Evolutionary conservation across 1,140 invertebrate genomes (phyloP).

Genomic region (Zaprionus nigranus): DNA sequence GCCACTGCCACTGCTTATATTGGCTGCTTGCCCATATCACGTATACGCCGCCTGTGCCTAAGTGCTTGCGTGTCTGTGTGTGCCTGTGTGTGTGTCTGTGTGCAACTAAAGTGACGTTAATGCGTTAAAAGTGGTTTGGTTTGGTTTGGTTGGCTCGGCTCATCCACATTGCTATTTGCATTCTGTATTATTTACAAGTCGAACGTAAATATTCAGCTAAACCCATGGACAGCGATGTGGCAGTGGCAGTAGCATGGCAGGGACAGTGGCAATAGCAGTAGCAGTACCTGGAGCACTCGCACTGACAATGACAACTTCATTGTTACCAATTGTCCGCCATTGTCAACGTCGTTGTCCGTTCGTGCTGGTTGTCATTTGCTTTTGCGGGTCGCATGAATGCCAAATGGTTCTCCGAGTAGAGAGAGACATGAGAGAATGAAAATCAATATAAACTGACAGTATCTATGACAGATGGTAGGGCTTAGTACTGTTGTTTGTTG

Average conservation of each 20-base stretch:
- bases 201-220: constrained; percentile 75
- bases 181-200: constrained; percentile 78
- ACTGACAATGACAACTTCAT: constrained; percentile 55
- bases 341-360: constrained; percentile 31
- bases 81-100: constrained; percentile 36
- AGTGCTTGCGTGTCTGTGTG: constrained; percentile 14
- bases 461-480: constrained; percentile 77
- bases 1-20: constrained; percentile 45
- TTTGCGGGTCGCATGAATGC: constrained; percentile 1
- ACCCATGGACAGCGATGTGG: constrained; percentile 11
- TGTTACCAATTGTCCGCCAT: constrained; percentile 64
- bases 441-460: constrained; percentile 64
- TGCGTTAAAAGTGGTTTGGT: constrained; percentile 79
- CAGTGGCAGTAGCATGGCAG: neutral
- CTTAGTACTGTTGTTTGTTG: constrained; percentile 50
- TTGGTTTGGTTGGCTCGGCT: constrained; percentile 52
- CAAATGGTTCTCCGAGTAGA: constrained; percentile 14
- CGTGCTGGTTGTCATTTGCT: constrained; percentile 11
- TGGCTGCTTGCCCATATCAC: constrained; percentile 38
- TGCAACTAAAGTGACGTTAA: constrained; percentile 73
- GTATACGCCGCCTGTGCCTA: constrained; percentile 41
- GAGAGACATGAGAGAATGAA: constrained; percentile 24
- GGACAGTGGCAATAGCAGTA: neutral
- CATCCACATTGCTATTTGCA: constrained; percentile 68
- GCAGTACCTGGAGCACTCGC: neutral